Base-by-base conservation (phyloP, 2,888 invertebrate species). In the Caenorhabditis afra region DNA sequence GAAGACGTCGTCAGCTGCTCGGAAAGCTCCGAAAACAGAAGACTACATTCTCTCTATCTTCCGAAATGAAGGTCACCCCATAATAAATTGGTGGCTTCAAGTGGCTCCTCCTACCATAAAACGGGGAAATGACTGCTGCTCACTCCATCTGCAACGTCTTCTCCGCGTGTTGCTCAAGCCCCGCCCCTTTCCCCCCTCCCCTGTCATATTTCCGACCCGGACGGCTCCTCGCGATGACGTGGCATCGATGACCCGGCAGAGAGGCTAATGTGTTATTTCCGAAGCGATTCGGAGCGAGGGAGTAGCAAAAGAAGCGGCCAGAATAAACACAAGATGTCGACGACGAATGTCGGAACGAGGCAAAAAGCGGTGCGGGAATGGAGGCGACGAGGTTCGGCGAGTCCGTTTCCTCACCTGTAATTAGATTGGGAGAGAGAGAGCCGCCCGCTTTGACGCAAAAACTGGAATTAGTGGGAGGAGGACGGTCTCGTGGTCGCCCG, bases 181-280 rank as follows among this genome's bases (percentile, higher is more conserved):
- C 45, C 18, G 14, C 11, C 11, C 39, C 57, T 57, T 45, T 16
- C 58, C 41, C 50, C 66, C 66, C 20, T 20, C 50, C 49, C 47
- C 4, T 52, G 52, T 16, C 53, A 53, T 39, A 41, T 58, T 50
- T 49, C n/a, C 29, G 55, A 67, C 58, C 67, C 58, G 49, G 23
- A 67, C 50, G 49, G 29, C 29, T 29, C 29, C 29, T 29, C 39
- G 55, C 12, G 16, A 52, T 59, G 68, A 68, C 44, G 68, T 68
- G 68, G 59, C 41, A 29, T 7, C 4, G 53, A 70, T 59, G 44
- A 59, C 50, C 44, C 59, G 44, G 59, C 44, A 29, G 29, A 37
- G 47, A 59, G 59, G 14, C 37, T 61, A 61, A 70, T 70, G 61
- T 61, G 61, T 61, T 70, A 70, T 70, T 70, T 70, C 70, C 70